Base-by-base conservation (phyloP, 2,797 vertebrate species). In the Synanceia verrucosa region DNA sequence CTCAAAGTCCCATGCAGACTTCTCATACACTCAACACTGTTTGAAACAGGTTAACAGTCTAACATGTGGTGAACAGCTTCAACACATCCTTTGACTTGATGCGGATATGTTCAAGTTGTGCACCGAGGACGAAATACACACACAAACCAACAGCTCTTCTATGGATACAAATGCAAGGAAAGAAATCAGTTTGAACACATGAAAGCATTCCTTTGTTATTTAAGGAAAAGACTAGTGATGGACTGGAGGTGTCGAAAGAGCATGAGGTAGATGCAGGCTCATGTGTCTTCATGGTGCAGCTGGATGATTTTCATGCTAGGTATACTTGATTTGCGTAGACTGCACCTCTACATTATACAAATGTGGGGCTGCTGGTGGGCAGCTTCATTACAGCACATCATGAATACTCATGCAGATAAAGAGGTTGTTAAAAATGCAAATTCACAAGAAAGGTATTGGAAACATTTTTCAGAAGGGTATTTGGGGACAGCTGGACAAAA, bases 121-220 rank as follows among this genome's bases (percentile, higher is more conserved):
- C 37, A 31, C 26, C 0, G 6, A 12, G 23, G 59, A 70, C 13
- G 4, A 60, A 65, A 41, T 37, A 29, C 10, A 28, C 39, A 78
- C 31, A 65, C 26, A 70, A 21, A 71, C 14, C 72, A 37, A 70
- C 14, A 36, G 13, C 28, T 41, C 37, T 28, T 58, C 58, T 52
- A 65, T 8, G 48, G 9, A 58, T 41, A 63, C 62, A 62, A 37
- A 53, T 55, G 44, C 33, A 31, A 73, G 78, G 73, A 70, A 16
- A 71, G 65, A 82, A 75, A 28, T 37, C 29, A 5, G 14, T 57
- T 21, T 59, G 2, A 31, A 51, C 6, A 36, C 50, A 31, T 26
- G n/a, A 39, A 48, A 46, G 18, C 2, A 21, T 62, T 62, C 28
- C 13, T 16, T 1, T 31, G 12, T 31, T 5, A 26, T 16, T 50